A percentile compares a stretch with the other conserved stretches of the same genome.
Conservation (phyloP, 2,888 invertebrate genomes). For the Lasioglossum zephyrum region DNA sequence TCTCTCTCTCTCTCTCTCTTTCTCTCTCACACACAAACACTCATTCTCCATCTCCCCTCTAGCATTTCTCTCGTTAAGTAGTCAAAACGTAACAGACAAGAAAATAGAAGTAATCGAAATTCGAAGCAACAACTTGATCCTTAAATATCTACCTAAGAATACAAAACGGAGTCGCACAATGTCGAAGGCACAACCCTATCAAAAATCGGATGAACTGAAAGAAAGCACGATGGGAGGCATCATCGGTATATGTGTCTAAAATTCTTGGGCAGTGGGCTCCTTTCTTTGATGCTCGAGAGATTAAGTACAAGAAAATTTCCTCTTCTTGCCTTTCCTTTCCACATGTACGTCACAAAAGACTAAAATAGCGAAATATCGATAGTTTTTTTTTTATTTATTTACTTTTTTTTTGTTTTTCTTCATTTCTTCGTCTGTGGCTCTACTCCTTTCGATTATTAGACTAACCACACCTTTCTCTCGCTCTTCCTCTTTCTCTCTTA, state of each 20-base stretch:
- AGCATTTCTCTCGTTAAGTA: conserved; percentile 13
- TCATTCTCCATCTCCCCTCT: neutral
- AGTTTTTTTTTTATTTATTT: conserved; percentile 20
- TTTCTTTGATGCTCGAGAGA: conserved; percentile 59
- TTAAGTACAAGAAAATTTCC: conserved; percentile 68
- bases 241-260: conserved; percentile 61
- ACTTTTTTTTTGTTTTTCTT: conserved; percentile 12
- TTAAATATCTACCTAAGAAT: conserved; percentile 70
- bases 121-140: conserved; percentile 65
- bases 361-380: conserved; percentile 55
- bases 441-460: conserved; percentile 35
- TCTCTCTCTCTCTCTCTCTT: neutral
- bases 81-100: conserved; percentile 57
- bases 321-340: conserved; percentile 30
- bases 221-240: conserved; percentile 72
- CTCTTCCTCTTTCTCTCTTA: conserved; percentile 1
- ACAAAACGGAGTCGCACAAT: conserved; percentile 70
- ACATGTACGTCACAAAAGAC: conserved; percentile 44
- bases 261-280: conserved; percentile 58
- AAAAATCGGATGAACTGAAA: conserved; percentile 69
- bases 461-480: conserved; percentile 11
- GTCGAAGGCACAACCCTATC: conserved; percentile 74
- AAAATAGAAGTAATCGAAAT: conserved; percentile 64
- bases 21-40: neutral
- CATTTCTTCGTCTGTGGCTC: conserved; percentile 30